phyloP scores from a whole-genome alignment of 2,888 invertebrate genomes.

The Allygus modestus region DNA sequence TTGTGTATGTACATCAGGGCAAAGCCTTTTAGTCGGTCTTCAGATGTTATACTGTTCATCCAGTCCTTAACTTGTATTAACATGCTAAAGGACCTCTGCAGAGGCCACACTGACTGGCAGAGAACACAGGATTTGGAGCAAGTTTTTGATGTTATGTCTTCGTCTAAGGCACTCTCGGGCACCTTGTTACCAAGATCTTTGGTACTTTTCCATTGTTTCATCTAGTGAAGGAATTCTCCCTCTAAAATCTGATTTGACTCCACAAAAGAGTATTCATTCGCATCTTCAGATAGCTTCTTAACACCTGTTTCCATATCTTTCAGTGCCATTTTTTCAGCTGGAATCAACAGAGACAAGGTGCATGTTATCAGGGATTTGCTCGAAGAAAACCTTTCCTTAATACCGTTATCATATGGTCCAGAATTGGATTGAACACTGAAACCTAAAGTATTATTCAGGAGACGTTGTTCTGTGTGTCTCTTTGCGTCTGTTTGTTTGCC shows the following conservation, averaged over 20 bases:
- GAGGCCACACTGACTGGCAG: too few relatives aligned
- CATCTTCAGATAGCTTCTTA: neutral
- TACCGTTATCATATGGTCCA: constrained; percentile 17
- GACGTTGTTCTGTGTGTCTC: neutral
- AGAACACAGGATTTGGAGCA: too few relatives aligned
- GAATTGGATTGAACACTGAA: neutral
- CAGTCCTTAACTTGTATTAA: too few relatives aligned
- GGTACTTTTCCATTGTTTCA: neutral
- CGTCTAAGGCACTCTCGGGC: neutral
- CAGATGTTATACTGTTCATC: neutral
- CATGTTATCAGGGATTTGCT: neutral
- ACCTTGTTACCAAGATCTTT: neutral
- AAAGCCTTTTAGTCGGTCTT: neutral
- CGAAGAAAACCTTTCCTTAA: constrained; percentile 5
- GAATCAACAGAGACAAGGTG: neutral
- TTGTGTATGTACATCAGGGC: neutral
- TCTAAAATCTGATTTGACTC: neutral
- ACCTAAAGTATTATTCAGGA: neutral
- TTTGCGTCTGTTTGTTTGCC: neutral
- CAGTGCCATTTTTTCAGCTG: neutral
- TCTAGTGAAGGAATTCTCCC: neutral
- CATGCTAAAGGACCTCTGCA: too few relatives aligned
- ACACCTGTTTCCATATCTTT: neutral
- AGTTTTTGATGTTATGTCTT: too few relatives aligned
- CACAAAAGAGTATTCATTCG: neutral